Conservation (phyloP, 2,797 vertebrate genomes). For the Hafferia zeledoni region DNA sequence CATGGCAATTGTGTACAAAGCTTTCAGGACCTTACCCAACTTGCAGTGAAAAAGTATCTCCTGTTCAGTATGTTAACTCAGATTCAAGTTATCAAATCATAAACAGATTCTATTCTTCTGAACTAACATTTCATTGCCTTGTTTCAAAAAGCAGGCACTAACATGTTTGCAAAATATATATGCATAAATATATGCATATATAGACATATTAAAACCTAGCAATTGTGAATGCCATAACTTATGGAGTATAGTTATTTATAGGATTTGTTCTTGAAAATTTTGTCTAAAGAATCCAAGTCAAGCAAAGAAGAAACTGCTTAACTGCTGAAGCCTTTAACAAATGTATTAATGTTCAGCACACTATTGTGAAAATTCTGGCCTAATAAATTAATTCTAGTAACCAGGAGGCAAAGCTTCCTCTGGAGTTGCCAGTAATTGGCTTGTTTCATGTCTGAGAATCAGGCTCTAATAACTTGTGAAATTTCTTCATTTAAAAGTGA, state of each 20-base stretch:
- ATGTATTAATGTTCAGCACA: background rate
- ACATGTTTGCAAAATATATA: background rate
- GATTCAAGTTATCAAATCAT: constrained; percentile 13
- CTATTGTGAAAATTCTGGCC: background rate
- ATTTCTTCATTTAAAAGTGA: constrained; percentile 28
- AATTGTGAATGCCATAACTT: background rate
- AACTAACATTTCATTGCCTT: constrained; percentile 7
- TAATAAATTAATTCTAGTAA: background rate
- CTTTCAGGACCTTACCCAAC: background rate
- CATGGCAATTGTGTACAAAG: constrained; percentile 7
- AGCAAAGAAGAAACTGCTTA: background rate
- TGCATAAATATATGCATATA: background rate
- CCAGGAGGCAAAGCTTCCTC: background rate
- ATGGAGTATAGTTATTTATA: background rate
- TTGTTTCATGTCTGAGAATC: background rate
- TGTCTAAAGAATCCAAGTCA: background rate
- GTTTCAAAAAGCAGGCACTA: constrained; percentile 30
- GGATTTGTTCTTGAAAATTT: constrained; percentile 35
- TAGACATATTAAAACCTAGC: background rate
- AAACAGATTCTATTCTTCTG: background rate
- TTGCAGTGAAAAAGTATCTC: background rate
- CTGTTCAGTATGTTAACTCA: background rate
- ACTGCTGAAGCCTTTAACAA: background rate
- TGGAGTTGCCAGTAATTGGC: background rate
- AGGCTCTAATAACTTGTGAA: constrained; percentile 15